phyloP scores from a whole-genome alignment of 2,113 vertebrate genomes.

The Vimba vimba region DNA sequence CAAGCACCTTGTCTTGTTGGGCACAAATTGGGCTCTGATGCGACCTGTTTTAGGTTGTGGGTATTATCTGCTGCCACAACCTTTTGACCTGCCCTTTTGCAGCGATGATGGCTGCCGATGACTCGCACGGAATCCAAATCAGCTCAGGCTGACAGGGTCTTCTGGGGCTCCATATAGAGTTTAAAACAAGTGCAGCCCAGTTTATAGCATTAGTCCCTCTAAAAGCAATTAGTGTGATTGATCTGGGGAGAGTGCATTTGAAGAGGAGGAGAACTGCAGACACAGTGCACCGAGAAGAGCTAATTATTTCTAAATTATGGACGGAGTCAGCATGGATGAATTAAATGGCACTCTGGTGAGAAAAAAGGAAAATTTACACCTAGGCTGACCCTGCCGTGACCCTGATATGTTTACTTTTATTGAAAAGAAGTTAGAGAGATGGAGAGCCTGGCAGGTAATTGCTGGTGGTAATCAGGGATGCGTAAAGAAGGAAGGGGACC shows the following conservation, averaged over 20 bases:
- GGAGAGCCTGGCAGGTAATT: conserved; percentile 61
- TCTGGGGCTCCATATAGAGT: conserved; percentile 14
- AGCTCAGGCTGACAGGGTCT: not conserved
- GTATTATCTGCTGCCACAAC: conserved; percentile 24
- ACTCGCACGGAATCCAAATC: conserved; percentile 1
- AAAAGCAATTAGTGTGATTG: conserved; percentile 45
- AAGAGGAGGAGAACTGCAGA: conserved; percentile 12
- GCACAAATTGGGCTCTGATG: conserved; percentile 37
- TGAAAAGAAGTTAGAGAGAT: conserved; percentile 6
- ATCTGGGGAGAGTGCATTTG: conserved; percentile 13
- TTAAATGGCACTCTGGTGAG: conserved; percentile 13
- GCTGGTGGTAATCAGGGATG: conserved; percentile 69
- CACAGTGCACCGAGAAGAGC: conserved; percentile 21
- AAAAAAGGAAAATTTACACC: conserved; percentile 11
- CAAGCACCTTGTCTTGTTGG: conserved; percentile 40
- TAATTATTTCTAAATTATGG: conserved; percentile 50
- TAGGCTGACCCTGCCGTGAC: not conserved
- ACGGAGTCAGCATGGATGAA: conserved; percentile 21
- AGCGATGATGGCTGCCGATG: conserved; percentile 15
- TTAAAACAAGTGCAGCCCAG: conserved; percentile 6
- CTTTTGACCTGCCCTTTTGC: conserved; percentile 39
- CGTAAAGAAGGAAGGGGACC: conserved; percentile 56
- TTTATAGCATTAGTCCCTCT: conserved; percentile 17
- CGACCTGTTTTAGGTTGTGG: conserved; percentile 35
- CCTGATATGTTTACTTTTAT: conserved; percentile 12